Evolutionary conservation across 2,888 invertebrate genomes (phyloP).

Genomic region (Lampropteryx suffumata): DNA sequence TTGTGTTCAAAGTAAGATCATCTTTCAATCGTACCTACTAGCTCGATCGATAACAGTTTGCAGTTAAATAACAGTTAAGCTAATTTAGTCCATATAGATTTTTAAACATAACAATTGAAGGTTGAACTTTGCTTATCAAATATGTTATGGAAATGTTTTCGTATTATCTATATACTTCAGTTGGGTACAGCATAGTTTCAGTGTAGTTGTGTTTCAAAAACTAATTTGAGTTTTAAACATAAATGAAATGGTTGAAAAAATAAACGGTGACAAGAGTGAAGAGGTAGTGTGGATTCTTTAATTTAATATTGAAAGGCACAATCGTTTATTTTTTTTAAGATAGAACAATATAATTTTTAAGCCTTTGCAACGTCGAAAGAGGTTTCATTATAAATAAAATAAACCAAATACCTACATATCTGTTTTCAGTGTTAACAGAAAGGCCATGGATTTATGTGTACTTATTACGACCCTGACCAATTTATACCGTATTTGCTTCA

Average conservation of each 20-base stretch:
- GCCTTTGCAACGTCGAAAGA: no score
- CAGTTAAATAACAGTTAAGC: slow-evolving; percentile 38
- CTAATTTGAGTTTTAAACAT: no score
- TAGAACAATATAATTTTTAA: no score
- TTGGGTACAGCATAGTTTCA: slow-evolving; percentile 23
- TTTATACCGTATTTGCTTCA: no score
- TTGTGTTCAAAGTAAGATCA: slow-evolving; percentile 32
- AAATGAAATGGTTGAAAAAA: not conserved
- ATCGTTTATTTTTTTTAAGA: no score
- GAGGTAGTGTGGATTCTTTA: slow-evolving; percentile 17
- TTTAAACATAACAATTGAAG: slow-evolving; percentile 41
- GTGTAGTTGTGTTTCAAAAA: slow-evolving; percentile 21
- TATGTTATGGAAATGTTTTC: slow-evolving; percentile 39
- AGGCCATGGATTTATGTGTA: no score
- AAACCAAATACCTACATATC: no score
- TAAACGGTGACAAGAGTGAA: not conserved
- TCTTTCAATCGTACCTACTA: slow-evolving; percentile 31
- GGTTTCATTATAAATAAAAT: no score
- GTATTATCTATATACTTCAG: slow-evolving; percentile 41
- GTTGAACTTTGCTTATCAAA: slow-evolving; percentile 53
- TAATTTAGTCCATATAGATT: slow-evolving; percentile 49
- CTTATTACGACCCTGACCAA: no score
- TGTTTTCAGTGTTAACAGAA: no score
- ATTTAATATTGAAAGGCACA: no score
- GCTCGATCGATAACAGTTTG: slow-evolving; percentile 31